Base-by-base conservation (phyloP, 2,113 vertebrate genomes). In the Potamarius usumacintae region DNA sequence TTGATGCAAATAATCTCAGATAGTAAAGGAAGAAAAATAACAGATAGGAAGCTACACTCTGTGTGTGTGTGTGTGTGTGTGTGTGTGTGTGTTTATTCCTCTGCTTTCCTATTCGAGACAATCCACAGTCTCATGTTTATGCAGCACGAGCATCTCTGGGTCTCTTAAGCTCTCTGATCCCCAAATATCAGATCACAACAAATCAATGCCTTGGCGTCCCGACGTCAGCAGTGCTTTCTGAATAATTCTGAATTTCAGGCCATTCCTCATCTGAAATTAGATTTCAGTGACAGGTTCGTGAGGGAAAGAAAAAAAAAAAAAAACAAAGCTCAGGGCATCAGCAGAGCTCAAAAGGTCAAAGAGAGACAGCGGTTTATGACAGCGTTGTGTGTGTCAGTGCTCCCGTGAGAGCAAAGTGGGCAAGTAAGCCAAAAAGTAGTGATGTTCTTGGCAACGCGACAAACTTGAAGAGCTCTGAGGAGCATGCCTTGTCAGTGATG, bases 321-420 rank as follows among this genome's bases (percentile, higher is more conserved):
- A 83, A 84, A 48, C 50, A 87, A 67, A 83, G 82, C 82, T 83
- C 48, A 14, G 42, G 34, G 84, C 52, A 65, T 27, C 22, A 85
- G 67, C 34, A 18, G n/a, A 67, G 86, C n/a, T 65, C 25, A 67
- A 85, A 87, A 85, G 58, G 86, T 85, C 86, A 89, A 82, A 89
- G 81, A 30, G 69, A 87, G 78, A 85, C 50, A 84, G 12, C 10
- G 34, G 58, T 76, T 81, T 30, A 12, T 20, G 74, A 83, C 78
- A 74, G 48, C 30, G 48, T 78, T 58, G 77, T 76, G 77, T 20
- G 12, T 76, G 84, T 88, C 85, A 72, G 50, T 65, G 86, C 4
- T 69, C 63, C 63, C 71, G 27, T 9, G 60, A 83, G 76, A 74
- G 71, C 22, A 72, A 50, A 69, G 63, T 50, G 69, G 65, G 52